Evolutionary conservation across 2,797 vertebrate genomes (phyloP), one percentile per base, ranked within the genome.

Genomic region (Parauchenoglanis ngamensis): DNA sequence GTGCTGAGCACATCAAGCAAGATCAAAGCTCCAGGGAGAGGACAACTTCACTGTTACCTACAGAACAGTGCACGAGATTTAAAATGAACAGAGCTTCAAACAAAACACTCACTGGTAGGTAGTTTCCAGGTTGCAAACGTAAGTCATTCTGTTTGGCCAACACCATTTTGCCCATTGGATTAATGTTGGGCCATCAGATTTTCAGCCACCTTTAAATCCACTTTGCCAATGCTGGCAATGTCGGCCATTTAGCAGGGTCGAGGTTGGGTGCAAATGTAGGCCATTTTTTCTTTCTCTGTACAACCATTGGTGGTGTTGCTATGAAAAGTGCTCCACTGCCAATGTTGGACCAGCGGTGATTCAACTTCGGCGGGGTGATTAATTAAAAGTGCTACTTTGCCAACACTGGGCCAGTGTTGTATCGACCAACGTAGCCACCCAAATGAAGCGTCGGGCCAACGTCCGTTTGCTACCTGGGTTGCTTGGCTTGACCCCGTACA

Each of bases 11-110:
- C 63, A 56, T 56, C 28, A 35, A 84, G 63, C n/a, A 52, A 67
- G 80, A 67, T 5, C 21, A 67, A 83, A 67, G n/a, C 46, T 68
- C 8, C 4, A 68, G 44, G 4, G 44, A 83, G n/a, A 70, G n/a
- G 65, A 72, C 19, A 56, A 54, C 46, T 15, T 84, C 67, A 72
- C 49, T n/a, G 31, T 84, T 72, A 72, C 31, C 67, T 72, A 72
- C 82, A 72, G 82, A 15, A 72, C 21, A 84, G 28, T 8, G 67
- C 49, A 17, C 17, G 7, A 72, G 28, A 56, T 49, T 82, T 65
- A 8, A 82, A 65, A 49, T 28, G 25, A 65, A 49, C 78, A 40
- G 25, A 23, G 13, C 52, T 76, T 52, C 46, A 76, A 54, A 28
- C 25, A 28, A 28, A 76, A 17, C 73, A 19, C 13, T 31, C 1